Percentiles rank a stretch among this genome's conserved stretches.
Evolutionary conservation across 2,113 vertebrate genomes (phyloP).

Genomic region (Podarcis raffonei): DNA sequence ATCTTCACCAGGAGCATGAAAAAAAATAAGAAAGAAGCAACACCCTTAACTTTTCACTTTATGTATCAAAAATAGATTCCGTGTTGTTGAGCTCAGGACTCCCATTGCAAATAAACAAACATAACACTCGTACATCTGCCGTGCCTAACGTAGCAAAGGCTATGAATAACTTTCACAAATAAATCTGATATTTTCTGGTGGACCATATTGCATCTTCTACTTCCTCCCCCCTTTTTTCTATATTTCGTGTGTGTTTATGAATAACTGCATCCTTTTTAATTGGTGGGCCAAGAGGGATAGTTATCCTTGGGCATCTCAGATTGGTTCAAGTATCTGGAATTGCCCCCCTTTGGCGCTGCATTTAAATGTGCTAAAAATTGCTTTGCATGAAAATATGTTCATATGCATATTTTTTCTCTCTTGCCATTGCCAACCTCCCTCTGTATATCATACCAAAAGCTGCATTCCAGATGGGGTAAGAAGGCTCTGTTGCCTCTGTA

Average conservation of each 20-base stretch:
- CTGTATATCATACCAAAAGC: neutral
- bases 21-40: slow-evolving; percentile 4
- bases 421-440: neutral
- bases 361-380: neutral
- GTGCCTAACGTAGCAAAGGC: slow-evolving; percentile 23
- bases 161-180: neutral
- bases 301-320: neutral
- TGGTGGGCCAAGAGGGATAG: neutral
- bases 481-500: neutral
- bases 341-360: rapidly evolving
- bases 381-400: rapidly evolving
- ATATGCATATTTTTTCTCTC: neutral
- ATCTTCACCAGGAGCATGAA: neutral
- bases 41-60: neutral
- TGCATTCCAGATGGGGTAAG: neutral
- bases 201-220: slow-evolving; percentile 2
- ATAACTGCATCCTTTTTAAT: neutral
- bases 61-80: slow-evolving; percentile 35
- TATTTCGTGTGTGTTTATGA: neutral
- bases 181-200: slow-evolving; percentile 12
- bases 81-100: neutral
- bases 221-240: neutral
- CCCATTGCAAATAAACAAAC: slow-evolving; percentile 6
- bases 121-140: neutral
- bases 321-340: neutral